Evolutionary conservation across 2,797 vertebrate species (phyloP).

Genomic region (Galago senegalensis): DNA sequence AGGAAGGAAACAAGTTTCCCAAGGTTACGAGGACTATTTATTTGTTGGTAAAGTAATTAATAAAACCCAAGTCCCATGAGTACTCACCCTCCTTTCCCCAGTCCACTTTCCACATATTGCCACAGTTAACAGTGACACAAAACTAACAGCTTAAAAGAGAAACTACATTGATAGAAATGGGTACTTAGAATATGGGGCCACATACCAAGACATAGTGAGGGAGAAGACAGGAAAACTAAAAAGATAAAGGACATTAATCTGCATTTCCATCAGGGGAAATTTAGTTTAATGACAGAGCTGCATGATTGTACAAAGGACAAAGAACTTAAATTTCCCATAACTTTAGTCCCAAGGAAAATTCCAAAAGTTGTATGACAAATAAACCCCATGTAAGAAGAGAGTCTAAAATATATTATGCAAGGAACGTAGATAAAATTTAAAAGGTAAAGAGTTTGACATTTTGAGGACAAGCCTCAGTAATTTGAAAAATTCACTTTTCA

Average conservation of each 20-base stretch:
- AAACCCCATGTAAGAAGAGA: background rate
- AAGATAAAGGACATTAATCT: background rate
- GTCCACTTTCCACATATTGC: background rate
- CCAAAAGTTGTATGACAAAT: background rate
- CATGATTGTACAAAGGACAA: background rate
- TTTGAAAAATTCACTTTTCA: conserved; percentile 53
- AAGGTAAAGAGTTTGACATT: background rate
- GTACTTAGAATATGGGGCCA: background rate
- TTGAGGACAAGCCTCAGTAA: background rate
- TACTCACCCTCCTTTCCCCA: background rate
- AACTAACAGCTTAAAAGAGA: conserved; percentile 3
- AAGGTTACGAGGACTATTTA: background rate
- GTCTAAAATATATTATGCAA: background rate
- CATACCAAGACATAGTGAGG: background rate
- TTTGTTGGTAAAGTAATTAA: background rate
- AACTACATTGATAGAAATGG: background rate
- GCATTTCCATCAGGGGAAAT: background rate
- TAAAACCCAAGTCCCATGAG: background rate
- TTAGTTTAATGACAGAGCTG: background rate
- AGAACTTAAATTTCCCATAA: background rate
- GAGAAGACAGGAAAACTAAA: background rate
- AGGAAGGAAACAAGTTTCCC: background rate
- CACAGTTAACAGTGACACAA: background rate
- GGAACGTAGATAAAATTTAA: background rate
- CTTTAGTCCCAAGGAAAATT: background rate